Percentiles rank a stretch among this genome's conserved stretches.
Conservation (phyloP, 92 coral and sea anemone genomes). For the Meandrina meandrites region DNA sequence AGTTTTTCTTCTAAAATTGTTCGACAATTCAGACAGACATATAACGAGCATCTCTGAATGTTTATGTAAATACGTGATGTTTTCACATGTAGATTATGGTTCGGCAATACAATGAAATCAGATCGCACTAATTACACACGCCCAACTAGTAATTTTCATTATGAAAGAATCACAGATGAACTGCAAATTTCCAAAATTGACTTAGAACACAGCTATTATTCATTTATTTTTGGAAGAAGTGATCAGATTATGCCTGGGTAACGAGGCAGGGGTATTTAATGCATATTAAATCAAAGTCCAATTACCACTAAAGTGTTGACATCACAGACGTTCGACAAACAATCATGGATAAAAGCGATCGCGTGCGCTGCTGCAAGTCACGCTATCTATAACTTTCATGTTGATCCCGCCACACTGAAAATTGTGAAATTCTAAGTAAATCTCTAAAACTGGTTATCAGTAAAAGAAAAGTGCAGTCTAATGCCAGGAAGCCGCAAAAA, state of each 20-base stretch:
- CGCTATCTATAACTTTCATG: neutral
- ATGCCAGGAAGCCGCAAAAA: neutral
- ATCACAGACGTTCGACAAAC: neutral
- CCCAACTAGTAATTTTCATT: neutral
- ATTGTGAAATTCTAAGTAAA: neutral
- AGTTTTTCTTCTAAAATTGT: neutral
- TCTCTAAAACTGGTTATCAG: neutral
- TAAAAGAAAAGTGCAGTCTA: neutral
- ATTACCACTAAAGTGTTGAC: neutral
- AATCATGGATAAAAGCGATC: neutral
- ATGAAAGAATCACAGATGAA: neutral
- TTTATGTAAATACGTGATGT: conserved; percentile 33
- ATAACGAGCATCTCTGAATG: neutral
- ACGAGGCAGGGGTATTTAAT: neutral
- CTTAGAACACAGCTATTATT: neutral
- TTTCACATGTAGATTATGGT: neutral
- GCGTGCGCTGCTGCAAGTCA: conserved; percentile 5
- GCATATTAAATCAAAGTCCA: neutral
- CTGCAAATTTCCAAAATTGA: neutral
- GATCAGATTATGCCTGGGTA: neutral
- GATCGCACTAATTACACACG: neutral
- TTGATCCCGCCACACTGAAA: neutral
- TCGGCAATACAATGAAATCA: conserved; percentile 4
- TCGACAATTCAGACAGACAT: neutral
- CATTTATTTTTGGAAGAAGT: neutral